Evolutionary conservation across 2,797 vertebrate species (phyloP), one percentile per base, ranked within the genome.

Genomic region (Iguana delicatissima): DNA sequence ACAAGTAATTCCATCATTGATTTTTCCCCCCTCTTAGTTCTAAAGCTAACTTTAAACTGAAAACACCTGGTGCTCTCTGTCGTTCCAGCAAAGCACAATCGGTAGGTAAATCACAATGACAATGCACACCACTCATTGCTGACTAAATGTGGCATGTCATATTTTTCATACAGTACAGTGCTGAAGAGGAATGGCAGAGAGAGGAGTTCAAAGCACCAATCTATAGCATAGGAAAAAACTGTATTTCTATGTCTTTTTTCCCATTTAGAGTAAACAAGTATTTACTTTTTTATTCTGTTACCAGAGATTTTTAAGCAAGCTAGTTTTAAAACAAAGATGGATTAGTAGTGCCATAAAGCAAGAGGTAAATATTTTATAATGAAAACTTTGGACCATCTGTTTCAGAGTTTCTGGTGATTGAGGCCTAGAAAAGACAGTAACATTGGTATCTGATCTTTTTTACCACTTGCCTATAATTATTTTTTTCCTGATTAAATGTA

Each of bases 91-190:
- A 85, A 94, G 50, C 73, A 87, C 3, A 89, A 18, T 93, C 90
- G 26, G 2, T 92, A 92, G 79, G 38, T 95, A 96, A 96, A 95
- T 92, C 94, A 91, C 67, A 89, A 72, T 91, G 79, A 90, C 90
- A 89, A 26, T 92, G 89, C 77, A 89, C 73, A 86, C 29, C 84
- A 92, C 76, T 92, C 88, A 91, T 92, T 93, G 74, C 80, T 90
- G 89, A 88, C 52, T 91, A 81, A 93, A 87, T 90, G 0, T 93
- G 57, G 67, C 90, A 91, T 85, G 89, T 67, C 64, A 13, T 93
- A 80, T 89, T 94, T 92, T 95, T 96, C 92, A 84, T 93, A 85
- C 93, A 35, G 80, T 86, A 52, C 26, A 87, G 24, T 88, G 87
- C 4, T 84, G 86, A 92, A 93, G 84, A 94, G 92, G 85, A 77